Conservation (phyloP, 2,888 invertebrate species). For the Callinectes sapidus region DNA sequence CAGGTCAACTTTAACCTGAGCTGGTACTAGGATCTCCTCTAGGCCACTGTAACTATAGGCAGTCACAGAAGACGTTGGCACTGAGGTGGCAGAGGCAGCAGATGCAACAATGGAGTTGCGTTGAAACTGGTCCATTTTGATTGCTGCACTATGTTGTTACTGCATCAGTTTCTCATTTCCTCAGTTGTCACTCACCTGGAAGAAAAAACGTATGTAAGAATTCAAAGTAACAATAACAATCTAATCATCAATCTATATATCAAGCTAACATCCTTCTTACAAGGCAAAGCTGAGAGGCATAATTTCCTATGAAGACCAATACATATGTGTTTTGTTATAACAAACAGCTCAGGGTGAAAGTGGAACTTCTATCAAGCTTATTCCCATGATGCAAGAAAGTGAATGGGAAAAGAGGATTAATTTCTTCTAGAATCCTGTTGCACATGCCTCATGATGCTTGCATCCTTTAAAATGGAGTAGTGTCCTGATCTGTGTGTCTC, state of each 20-base stretch:
- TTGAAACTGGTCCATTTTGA: conserved; percentile 56
- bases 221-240: neutral
- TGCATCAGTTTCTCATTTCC: neutral
- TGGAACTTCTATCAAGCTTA: too few species aligned
- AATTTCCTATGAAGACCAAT: too few species aligned
- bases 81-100: conserved; percentile 30
- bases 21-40: conserved; percentile 66
- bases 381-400: too few species aligned
- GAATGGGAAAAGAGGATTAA: too few species aligned
- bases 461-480: too few species aligned
- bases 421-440: too few species aligned
- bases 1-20: conserved; percentile 60
- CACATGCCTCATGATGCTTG: too few species aligned
- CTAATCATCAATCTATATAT: neutral
- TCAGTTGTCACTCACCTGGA: neutral
- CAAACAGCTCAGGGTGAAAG: too few species aligned
- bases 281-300: too few species aligned
- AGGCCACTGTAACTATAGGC: conserved; percentile 56
- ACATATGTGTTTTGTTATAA: too few species aligned
- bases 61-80: conserved; percentile 49
- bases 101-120: conserved; percentile 45
- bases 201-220: neutral
- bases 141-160: neutral
- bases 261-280: too few species aligned
- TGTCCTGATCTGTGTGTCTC: neutral